Evolutionary conservation across 2,113 vertebrate genomes (phyloP).

Genomic region (Himantopus leucocephalus): DNA sequence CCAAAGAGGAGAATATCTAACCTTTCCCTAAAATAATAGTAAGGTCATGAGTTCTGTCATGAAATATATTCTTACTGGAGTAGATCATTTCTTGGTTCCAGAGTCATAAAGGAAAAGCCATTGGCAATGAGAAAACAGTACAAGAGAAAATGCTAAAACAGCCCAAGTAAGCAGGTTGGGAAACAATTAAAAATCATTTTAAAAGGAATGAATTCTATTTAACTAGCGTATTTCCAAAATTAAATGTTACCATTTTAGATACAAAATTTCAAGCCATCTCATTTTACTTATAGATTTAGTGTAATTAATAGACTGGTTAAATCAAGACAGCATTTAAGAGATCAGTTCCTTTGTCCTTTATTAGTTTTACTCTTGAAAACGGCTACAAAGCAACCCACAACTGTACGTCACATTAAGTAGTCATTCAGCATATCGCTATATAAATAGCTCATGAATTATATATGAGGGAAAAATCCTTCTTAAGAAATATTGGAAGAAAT

Average conservation of each 20-base stretch:
- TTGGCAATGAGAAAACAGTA: not conserved
- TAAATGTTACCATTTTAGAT: not conserved
- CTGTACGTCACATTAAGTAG: not conserved
- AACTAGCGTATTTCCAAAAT: not conserved
- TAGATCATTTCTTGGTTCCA: not conserved
- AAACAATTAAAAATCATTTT: not conserved
- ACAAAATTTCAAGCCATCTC: not conserved
- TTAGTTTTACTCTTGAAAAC: constrained; percentile 1
- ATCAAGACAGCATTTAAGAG: not conserved
- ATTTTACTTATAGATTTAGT: not conserved
- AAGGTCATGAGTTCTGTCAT: not conserved
- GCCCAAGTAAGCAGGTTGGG: not conserved
- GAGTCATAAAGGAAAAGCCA: not conserved
- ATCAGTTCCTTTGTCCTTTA: constrained; percentile 18
- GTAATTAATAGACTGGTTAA: not conserved
- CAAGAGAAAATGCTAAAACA: not conserved
- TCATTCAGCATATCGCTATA: not conserved
- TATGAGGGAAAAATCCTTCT: not conserved
- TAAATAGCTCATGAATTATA: constrained; percentile 44
- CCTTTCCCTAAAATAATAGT: not conserved
- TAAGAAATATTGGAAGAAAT: not conserved
- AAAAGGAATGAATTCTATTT: not conserved
- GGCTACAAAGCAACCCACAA: not conserved
- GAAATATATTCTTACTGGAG: not conserved
- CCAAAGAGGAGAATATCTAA: not conserved